Evolutionary conservation across 2,113 vertebrate species (phyloP).

Genomic region (Notarius lentiginosus): DNA sequence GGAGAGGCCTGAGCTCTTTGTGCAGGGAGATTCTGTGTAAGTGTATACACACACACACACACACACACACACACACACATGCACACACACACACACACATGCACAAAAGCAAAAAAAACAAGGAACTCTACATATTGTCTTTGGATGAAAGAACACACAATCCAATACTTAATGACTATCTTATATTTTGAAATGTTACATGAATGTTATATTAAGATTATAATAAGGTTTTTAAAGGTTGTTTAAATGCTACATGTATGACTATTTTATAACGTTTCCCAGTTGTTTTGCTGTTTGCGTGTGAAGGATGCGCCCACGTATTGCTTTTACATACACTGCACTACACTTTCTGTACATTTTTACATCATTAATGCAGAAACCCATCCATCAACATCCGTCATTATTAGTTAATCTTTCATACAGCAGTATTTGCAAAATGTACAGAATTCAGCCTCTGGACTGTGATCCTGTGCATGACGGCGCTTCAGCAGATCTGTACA

Average conservation of each 20-base stretch:
- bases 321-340: not conserved
- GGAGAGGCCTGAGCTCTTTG: slow-evolving; percentile 91
- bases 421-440: not conserved
- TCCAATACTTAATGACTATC: not conserved
- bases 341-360: not conserved
- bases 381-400: not conserved
- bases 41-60: slow-evolving; percentile 52
- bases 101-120: not conserved
- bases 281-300: not conserved
- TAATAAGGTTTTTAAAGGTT: not conserved
- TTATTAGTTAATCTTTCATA: not conserved
- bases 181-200: not conserved
- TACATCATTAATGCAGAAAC: not conserved
- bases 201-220: not conserved
- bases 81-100: slow-evolving; percentile 17
- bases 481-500: not conserved
- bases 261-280: not conserved
- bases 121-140: not conserved
- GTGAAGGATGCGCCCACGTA: not conserved
- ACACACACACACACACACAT: slow-evolving; percentile 17
- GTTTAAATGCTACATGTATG: not conserved
- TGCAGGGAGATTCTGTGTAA: slow-evolving; percentile 95
- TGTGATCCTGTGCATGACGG: not conserved
- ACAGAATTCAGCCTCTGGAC: not conserved
- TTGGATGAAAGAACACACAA: not conserved